Conservation (phyloP, 2,888 invertebrate species). For the Xylota segnis region DNA sequence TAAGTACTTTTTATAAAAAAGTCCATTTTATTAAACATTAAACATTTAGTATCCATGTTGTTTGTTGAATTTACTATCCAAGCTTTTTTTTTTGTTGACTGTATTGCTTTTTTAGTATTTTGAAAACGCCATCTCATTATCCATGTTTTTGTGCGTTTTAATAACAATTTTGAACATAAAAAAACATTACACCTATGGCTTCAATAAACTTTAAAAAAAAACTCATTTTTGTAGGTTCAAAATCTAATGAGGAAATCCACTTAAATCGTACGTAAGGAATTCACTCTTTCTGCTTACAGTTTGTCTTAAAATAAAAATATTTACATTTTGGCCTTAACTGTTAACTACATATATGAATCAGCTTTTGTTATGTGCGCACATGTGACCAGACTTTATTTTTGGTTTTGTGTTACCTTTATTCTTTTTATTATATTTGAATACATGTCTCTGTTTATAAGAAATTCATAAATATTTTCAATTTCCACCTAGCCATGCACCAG, state of each 20-base stretch:
- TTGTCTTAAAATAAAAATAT: slow-evolving; percentile 6
- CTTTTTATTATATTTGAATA: neutral
- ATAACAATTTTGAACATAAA: neutral
- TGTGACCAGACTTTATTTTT: neutral
- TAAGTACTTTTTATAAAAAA: no score
- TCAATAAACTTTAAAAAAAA: slow-evolving; percentile 27
- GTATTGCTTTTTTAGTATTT: neutral
- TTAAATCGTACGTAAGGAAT: slow-evolving; percentile 46
- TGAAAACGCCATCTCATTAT: neutral
- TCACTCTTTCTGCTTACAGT: slow-evolving; percentile 22
- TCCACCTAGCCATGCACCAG: no score
- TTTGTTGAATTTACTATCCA: neutral
- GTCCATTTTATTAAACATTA: no score
- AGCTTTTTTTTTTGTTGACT: slow-evolving; percentile 1
- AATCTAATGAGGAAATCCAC: slow-evolving; percentile 43
- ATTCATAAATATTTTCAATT: no score
- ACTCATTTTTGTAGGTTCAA: slow-evolving; percentile 55
- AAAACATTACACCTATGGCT: neutral
- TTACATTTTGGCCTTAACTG: slow-evolving; percentile 11
- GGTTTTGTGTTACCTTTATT: neutral
- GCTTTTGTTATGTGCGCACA: slow-evolving; percentile 22
- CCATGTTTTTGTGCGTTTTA: neutral
- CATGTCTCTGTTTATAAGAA: no score
- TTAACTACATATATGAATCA: neutral
- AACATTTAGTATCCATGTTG: neutral